Evolutionary conservation across 2,888 invertebrate genomes (phyloP).

Genomic region (Polietes domitor): DNA sequence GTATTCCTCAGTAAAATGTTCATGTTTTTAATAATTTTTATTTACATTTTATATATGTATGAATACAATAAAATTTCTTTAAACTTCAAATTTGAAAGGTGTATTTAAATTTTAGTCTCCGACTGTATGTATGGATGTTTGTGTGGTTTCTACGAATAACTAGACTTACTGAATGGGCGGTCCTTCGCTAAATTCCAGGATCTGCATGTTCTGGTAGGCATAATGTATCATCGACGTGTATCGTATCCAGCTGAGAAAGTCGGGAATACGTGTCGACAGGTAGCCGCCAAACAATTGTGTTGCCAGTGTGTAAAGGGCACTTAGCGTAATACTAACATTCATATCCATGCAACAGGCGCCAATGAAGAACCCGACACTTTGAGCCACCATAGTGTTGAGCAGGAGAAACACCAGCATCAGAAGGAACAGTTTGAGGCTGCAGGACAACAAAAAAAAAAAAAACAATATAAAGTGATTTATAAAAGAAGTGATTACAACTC

Average conservation of each 20-base stretch:
- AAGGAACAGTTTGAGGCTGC: constrained; percentile 85
- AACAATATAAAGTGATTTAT: too few relatives aligned
- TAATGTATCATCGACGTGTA: constrained; percentile 90
- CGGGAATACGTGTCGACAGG: constrained; percentile 87
- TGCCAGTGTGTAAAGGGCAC: constrained; percentile 88
- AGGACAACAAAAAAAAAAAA: too few relatives aligned
- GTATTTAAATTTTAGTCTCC: too few relatives aligned
- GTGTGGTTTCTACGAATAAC: too few relatives aligned
- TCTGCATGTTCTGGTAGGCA: constrained; percentile 91
- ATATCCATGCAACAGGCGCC: constrained; percentile 90
- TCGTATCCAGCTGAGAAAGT: constrained; percentile 88
- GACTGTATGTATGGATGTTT: too few relatives aligned
- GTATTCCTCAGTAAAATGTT: too few relatives aligned
- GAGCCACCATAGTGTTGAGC: constrained; percentile 87
- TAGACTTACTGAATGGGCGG: constrained; percentile 85
- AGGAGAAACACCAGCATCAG: constrained; percentile 86
- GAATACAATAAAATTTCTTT: too few relatives aligned
- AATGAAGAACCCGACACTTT: constrained; percentile 90
- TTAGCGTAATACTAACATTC: constrained; percentile 89
- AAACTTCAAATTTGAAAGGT: too few relatives aligned
- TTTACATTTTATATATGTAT: too few relatives aligned
- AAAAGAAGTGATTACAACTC: too few relatives aligned
- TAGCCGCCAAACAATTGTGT: constrained; percentile 89
- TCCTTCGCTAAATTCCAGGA: constrained; percentile 88
- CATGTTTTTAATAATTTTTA: too few relatives aligned